Base-by-base conservation (phyloP, 2,888 invertebrate genomes). In the Lithophane socia region DNA sequence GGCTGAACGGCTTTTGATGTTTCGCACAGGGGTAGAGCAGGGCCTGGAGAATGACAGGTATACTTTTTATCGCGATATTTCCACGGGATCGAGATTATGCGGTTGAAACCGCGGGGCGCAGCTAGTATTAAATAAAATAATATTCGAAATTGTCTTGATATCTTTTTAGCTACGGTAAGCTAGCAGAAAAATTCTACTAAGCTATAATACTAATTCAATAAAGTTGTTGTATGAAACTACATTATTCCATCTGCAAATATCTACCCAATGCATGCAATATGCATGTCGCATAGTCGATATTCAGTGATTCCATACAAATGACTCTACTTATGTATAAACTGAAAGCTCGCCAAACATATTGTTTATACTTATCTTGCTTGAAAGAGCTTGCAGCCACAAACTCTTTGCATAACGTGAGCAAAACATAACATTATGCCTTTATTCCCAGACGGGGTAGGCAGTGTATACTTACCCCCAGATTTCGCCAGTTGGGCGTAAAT, bases 241-340 rank as follows among this genome's bases (percentile, higher is more conserved):
- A 42, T 18, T n/a, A 47, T 58, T 21, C 18, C 9, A 1, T 44
- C 13, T 54, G 42, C 58, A 61, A n/a, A 10, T 49, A 54, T 24
- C 37, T 54, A 24, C 4, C 13, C 29, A 18, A 7, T 52, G 44
- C 56, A 64, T 64, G 18, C 49, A 64, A 64, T 56, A 66, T 77
- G 54, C 65, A 69, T 60, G 24, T 58, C 49, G 29, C 29, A 58
- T 65, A 65, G 49, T 72, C 60, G 60, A 78, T 72, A 63, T 69
- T 69, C 64, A 66, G 65, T 73, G 84, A 73, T 69, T 79, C 52
- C 58, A 68, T 83, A 79, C 47, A 61, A 79, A 84, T 81, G 47
- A 49, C n/a, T 49, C n/a, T 60, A 52, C 7, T 72, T 73, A 77
- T 64, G n/a, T 13, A 52, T 77, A 58, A 49, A 60, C 58, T 60